Percentiles rank a stretch among this genome's conserved stretches.
Evolutionary conservation across 2,888 invertebrate genomes (phyloP).

Genomic region (Macropis europaea): DNA sequence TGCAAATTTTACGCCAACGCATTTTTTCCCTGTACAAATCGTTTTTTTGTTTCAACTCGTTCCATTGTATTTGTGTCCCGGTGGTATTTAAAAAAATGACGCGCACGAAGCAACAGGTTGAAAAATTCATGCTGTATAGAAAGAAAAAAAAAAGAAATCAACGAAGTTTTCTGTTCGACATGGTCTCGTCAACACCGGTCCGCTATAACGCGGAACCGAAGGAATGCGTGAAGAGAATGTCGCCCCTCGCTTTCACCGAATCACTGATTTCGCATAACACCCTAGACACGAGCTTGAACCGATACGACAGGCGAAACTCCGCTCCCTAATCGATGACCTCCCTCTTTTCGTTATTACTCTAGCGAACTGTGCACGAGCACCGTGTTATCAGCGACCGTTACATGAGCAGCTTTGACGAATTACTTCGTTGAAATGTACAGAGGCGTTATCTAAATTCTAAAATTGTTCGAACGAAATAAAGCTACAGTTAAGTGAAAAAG

Average conservation of each 20-base stretch:
- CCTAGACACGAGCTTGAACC: neutral
- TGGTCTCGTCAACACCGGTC: conserved; percentile 15
- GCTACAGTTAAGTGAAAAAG: no score
- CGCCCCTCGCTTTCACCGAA: conserved; percentile 53
- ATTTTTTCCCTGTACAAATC: neutral
- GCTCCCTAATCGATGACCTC: conserved; percentile 13
- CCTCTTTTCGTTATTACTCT: conserved; percentile 3
- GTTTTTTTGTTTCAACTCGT: neutral
- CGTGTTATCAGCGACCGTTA: neutral
- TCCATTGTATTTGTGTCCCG: neutral
- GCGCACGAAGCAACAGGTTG: conserved; percentile 43
- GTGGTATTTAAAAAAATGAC: neutral
- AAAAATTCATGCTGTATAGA: conserved; percentile 15
- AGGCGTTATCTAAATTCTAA: no score
- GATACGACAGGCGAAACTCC: conserved; percentile 10
- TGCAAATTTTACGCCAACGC: neutral
- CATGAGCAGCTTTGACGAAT: no score
- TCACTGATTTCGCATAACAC: conserved; percentile 33
- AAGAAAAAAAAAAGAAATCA: conserved; percentile 11
- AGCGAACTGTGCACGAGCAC: neutral
- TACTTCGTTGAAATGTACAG: no score
- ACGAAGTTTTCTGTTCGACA: conserved; percentile 2
- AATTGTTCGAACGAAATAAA: no score
- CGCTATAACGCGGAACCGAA: conserved; percentile 30
- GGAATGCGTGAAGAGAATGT: conserved; percentile 39